Percentiles rank a stretch among this genome's conserved stretches.
Evolutionary conservation across 2,113 vertebrate genomes (phyloP).

Genomic region (Cisticola juncidis): DNA sequence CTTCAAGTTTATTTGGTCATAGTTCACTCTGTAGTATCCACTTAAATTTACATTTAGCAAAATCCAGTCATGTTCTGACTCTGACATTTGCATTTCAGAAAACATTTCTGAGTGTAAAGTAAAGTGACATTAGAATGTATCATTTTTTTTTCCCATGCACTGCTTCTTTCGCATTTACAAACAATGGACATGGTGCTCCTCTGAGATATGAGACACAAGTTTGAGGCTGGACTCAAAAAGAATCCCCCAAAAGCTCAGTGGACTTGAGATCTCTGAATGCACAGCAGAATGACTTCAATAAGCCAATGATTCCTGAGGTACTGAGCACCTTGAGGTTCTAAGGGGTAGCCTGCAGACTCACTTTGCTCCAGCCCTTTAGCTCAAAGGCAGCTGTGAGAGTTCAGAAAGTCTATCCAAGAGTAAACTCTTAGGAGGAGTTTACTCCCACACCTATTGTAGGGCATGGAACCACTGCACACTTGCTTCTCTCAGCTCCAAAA

Average conservation of each 20-base stretch:
- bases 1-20: slow-evolving; percentile 74
- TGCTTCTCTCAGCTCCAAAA: background rate
- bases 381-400: background rate
- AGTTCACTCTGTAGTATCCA: slow-evolving; percentile 80
- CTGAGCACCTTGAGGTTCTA: background rate
- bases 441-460: background rate
- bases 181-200: background rate
- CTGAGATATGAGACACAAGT: background rate
- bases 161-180: background rate
- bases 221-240: background rate
- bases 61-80: slow-evolving; percentile 76
- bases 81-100: slow-evolving; percentile 73
- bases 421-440: background rate
- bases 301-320: background rate
- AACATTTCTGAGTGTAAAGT: slow-evolving; percentile 62
- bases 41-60: slow-evolving; percentile 77
- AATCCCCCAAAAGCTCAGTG: background rate
- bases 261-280: background rate
- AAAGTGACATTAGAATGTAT: slow-evolving; percentile 7
- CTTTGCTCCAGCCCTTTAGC: background rate
- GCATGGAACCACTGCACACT: background rate
- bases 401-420: background rate
- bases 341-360: background rate
- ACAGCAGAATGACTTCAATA: background rate
- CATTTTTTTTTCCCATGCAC: background rate